Evolutionary conservation across 2,113 vertebrate species (phyloP).

Genomic region (zebrafish (Danio rerio)): GRCz12tu NC_133192.1:22093501-22094000

Average conservation of each 20-base stretch:
- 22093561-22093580: background rate
- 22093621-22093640: background rate
- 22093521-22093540: background rate
- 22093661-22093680: slow-evolving; percentile 1
- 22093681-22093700: background rate
- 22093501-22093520: too few relatives aligned
- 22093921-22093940: slow-evolving; percentile 1
- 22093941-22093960: slow-evolving; percentile 2
- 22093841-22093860: slow-evolving; percentile 2
- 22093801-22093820: background rate
- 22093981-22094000: too few relatives aligned
- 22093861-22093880: background rate
- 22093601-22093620: slow-evolving; percentile 14
- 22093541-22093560: background rate
- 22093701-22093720: background rate
- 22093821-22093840: slow-evolving; percentile 1
- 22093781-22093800: slow-evolving; percentile 1
- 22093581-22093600: slow-evolving; percentile 7
- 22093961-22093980: background rate
- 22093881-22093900: background rate
- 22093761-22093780: slow-evolving; percentile 30
- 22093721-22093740: slow-evolving; percentile 15
- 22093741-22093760: slow-evolving; percentile 39
- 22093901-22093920: background rate
- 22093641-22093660: slow-evolving; percentile 4